Percentiles rank a stretch among this genome's conserved stretches.
phyloP scores from a whole-genome alignment of 23 tunicate species.

The Corella eumyota region DNA sequence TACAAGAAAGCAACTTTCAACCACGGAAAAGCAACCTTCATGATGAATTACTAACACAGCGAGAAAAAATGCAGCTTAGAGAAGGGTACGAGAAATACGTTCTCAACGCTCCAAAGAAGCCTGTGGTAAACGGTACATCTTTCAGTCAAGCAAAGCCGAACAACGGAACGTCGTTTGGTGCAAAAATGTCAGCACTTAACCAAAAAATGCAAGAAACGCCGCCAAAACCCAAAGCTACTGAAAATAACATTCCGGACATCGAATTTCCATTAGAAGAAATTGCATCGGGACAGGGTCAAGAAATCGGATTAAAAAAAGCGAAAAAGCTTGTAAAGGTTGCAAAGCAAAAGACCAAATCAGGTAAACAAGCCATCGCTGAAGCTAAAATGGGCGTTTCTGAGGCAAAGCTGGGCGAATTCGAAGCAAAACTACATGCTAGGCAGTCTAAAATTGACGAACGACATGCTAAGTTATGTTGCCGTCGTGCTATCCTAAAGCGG shows the following conservation, averaged over 20 bases:
- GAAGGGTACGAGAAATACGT: slow-evolving; percentile 29
- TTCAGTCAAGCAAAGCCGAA: neutral
- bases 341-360: slow-evolving; percentile 46
- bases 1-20: too few species aligned
- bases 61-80: slow-evolving; percentile 7
- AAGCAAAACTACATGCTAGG: slow-evolving; percentile 62
- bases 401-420: slow-evolving; percentile 64
- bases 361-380: slow-evolving; percentile 33
- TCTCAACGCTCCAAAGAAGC: slow-evolving; percentile 8
- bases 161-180: slow-evolving; percentile 4
- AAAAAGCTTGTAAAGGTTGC: slow-evolving; percentile 39
- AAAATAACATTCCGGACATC: neutral
- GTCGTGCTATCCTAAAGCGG: slow-evolving; percentile 47
- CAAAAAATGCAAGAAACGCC: neutral
- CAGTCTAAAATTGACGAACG: slow-evolving; percentile 77
- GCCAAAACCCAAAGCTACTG: neutral
- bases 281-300: slow-evolving; percentile 34
- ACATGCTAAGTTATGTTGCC: slow-evolving; percentile 75
- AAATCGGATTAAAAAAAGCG: slow-evolving; percentile 26
- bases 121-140: slow-evolving; percentile 27
- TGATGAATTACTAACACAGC: too few species aligned
- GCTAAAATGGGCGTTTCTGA: slow-evolving; percentile 57
- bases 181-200: slow-evolving; percentile 1
- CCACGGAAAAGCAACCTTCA: too few species aligned
- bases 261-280: slow-evolving; percentile 55